Evolutionary conservation across 2,888 invertebrate species (phyloP), one percentile per base, ranked within the genome.

Genomic region (Volucella inflata): DNA sequence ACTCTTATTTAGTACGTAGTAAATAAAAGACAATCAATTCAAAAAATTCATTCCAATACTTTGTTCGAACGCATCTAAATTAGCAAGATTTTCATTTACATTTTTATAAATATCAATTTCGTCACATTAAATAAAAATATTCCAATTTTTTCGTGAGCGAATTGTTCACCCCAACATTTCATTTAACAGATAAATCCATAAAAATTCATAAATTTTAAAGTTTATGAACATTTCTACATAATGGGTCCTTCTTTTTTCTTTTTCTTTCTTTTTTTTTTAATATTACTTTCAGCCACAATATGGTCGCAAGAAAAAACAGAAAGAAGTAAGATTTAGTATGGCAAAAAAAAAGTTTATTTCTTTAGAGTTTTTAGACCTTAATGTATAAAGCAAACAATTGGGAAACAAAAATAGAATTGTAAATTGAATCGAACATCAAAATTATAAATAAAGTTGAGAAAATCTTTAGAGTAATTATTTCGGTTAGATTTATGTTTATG

Each of bases 231-330:
- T 87, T 84, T 79, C 81, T 84, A 88, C 88, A 88, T 88, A 88
- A 88, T 87, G 74, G 75, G 87, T 83, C 81, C 82, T 88, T 88
- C 74, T 84, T 84, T 87, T 80, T 87, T 83, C 75, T 64, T 87
- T 84, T 76, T 67, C 64, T 87, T 76, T 80, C 77, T 87, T 79
- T 72, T 68, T 80, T 70, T 70, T 79, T 71, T 75, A 91, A 91
- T 91, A 90, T 91, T 91, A 92, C 91, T 88, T 92, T 91, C 92
- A 92, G 92, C 92, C 92, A 92, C 92, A 92, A 92, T 96, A 96
- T 96, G 97, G 97, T 96, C 96, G 97, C 95, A 96, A 96, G 97
- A 97, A 97, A 97, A 97, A 97, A 96, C 97, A 97, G 96, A 97
- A 97, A 97, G 97, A 97, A 97, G 97, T 97, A 97, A 97, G 97